Evolutionary conservation across 2,797 vertebrate species (phyloP).

Genomic region (Ibycter americanus): DNA sequence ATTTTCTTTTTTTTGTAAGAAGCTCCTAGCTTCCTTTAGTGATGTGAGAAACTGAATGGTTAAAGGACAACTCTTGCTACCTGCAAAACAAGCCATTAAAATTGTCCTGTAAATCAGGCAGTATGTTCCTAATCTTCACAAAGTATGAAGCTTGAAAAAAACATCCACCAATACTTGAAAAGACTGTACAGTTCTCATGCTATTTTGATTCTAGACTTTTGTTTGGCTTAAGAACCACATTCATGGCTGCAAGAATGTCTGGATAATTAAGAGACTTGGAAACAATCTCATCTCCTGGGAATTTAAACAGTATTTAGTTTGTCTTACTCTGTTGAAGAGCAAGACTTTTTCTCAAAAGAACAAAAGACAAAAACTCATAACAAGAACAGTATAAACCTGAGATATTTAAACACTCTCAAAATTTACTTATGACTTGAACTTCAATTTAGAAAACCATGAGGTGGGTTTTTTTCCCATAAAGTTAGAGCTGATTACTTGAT

Average conservation of each 20-base stretch:
- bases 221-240: slow-evolving; percentile 39
- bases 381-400: not conserved
- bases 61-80: not conserved
- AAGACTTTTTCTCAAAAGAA: not conserved
- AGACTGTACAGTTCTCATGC: not conserved
- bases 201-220: slow-evolving; percentile 60
- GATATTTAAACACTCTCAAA: not conserved
- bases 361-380: not conserved
- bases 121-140: not conserved
- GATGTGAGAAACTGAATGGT: not conserved
- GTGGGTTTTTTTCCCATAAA: not conserved
- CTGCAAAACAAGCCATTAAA: not conserved
- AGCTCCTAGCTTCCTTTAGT: not conserved
- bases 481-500: not conserved
- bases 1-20: not conserved
- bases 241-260: slow-evolving; percentile 20
- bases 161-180: not conserved
- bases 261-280: slow-evolving; percentile 22
- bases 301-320: not conserved
- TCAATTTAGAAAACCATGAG: not conserved
- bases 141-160: not conserved
- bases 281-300: slow-evolving; percentile 24
- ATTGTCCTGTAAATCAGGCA: not conserved
- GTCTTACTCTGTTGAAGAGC: not conserved
- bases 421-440: not conserved